Evolutionary conservation across 1,140 invertebrate species (phyloP), one percentile per base, ranked within the genome.

Genomic region (Matsumurasca onukii): DNA sequence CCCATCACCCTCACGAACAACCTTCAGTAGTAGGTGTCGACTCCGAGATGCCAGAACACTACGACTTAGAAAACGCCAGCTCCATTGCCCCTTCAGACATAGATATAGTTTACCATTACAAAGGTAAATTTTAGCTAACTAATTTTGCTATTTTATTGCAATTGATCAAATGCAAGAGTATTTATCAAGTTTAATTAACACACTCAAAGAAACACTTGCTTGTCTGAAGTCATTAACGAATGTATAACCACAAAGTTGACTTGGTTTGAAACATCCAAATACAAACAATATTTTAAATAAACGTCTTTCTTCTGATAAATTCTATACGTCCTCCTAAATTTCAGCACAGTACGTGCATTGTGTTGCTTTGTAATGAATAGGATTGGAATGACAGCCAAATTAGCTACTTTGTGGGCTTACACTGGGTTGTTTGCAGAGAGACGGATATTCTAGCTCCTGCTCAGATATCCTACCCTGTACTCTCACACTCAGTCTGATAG

Each of bases 51-150:
- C 94, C 95, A 0, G 96, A 98, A 77, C 95, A 97, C 77, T 98
- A 98, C 76, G 96, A 98, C 78, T 81, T 98, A 64, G 96, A 98
- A 80, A 98, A 98, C 80, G 94, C 95, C 0, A 97, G 94, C 78
- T 97, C 94, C 0, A 98, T 98, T 72, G 97, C 97, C 0, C 95
- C 97, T 0, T 97, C 94, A 13, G 97, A 98, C 78, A 97, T 98
- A 70, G 96, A 98, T 76, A 94, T 98, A 69, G 93, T 97, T 0
- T 96, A 96, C 75, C 95, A 98, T 78, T 98, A 98, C 77, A 97
- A 97, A 82, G 93, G 76, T 76, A 70, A n/a, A 12, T 45, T n/a
- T 12, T 45, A 59, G 20, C 55, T 59, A 25, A 9, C 9, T 55
- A 55, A 9, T 55, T 55, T 9, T 9, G 12, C 9, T n/a, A 22